Conservation (phyloP, 2,113 vertebrate genomes). For the Amblyornis subalaris region DNA sequence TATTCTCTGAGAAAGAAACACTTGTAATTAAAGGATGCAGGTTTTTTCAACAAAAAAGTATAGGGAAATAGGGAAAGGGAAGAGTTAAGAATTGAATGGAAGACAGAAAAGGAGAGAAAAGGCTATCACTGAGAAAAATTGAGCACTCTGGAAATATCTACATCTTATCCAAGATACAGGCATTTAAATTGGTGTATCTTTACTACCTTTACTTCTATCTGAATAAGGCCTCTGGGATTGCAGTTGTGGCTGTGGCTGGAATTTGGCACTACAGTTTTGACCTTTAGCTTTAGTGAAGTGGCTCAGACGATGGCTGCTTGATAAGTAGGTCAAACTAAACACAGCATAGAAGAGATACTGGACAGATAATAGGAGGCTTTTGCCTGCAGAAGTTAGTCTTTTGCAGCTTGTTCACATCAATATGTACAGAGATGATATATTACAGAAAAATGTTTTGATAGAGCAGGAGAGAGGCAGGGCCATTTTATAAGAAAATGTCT, state of each 20-base stretch:
- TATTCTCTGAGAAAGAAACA: background rate
- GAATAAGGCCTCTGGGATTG: background rate
- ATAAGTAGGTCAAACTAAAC: constrained; percentile 26
- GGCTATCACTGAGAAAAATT: background rate
- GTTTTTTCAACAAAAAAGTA: background rate
- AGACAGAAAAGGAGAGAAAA: background rate
- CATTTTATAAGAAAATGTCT: background rate
- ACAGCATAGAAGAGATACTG: background rate
- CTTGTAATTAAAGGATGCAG: background rate
- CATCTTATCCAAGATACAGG: background rate
- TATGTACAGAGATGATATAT: background rate
- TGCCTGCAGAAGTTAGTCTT: background rate
- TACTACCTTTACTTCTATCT: background rate
- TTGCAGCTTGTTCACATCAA: background rate
- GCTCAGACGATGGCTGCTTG: background rate
- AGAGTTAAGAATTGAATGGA: background rate
- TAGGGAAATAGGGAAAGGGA: background rate
- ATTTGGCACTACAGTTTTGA: background rate
- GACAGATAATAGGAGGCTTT: background rate
- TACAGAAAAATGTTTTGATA: background rate
- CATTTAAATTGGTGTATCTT: background rate
- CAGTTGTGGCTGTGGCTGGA: background rate
- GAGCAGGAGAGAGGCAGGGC: background rate
- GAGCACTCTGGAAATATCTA: background rate
- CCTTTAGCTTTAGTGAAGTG: background rate